phyloP scores from a whole-genome alignment of 1,140 invertebrate genomes.

The Apis florea region DNA sequence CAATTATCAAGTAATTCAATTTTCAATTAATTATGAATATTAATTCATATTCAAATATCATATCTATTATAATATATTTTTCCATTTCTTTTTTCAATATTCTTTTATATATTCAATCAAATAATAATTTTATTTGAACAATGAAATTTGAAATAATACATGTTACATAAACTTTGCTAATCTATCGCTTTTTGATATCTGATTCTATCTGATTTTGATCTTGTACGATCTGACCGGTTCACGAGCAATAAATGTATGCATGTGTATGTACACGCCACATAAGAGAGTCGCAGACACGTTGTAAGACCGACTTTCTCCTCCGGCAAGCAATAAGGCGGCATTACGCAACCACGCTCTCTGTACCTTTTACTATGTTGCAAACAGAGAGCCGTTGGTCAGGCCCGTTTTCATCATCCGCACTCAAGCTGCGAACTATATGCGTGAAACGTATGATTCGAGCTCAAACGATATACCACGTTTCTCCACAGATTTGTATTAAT shows the following conservation, averaged over 20 bases:
- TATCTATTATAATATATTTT: too few species aligned
- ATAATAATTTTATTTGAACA: not conserved
- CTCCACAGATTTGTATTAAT: too few species aligned
- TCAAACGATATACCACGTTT: not conserved
- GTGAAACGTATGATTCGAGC: conserved; percentile 1
- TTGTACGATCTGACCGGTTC: conserved; percentile 12
- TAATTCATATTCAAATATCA: too few species aligned
- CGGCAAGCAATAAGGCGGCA: conserved; percentile 46
- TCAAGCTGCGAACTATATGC: not conserved
- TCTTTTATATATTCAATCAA: not conserved
- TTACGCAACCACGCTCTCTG: conserved; percentile 52
- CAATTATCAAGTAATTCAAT: too few species aligned
- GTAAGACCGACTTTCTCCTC: conserved; percentile 58
- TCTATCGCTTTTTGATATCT: conserved; percentile 23
- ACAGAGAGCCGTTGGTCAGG: conserved; percentile 27
- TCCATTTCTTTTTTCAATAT: not conserved
- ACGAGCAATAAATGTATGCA: not conserved
- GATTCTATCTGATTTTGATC: conserved; percentile 1
- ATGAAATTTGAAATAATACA: conserved; percentile 28
- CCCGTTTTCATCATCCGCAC: conserved; percentile 23
- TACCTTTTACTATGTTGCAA: conserved; percentile 48
- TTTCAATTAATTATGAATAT: too few species aligned
- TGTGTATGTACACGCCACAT: not conserved
- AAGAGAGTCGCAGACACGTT: conserved; percentile 39
- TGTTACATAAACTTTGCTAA: conserved; percentile 20